Evolutionary conservation across 2,888 invertebrate species (phyloP).

Genomic region (Luperina nickerlii): DNA sequence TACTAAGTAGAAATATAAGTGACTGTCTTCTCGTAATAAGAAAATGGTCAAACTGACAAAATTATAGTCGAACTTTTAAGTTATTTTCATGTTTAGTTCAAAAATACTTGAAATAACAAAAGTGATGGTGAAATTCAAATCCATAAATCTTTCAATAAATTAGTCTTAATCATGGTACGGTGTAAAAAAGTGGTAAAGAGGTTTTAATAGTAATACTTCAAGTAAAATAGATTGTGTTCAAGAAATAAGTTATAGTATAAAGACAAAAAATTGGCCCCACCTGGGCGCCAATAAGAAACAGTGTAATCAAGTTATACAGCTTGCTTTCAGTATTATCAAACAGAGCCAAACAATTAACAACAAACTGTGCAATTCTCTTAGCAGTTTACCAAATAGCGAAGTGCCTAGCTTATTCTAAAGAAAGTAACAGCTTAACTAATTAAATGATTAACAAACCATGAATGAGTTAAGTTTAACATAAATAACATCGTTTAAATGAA

Average conservation of each 20-base stretch:
- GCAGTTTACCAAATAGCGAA: constrained; percentile 51
- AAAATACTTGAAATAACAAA: constrained; percentile 30
- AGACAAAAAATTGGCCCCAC: constrained; percentile 23
- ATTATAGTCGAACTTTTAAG: constrained; percentile 26
- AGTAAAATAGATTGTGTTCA: constrained; percentile 32
- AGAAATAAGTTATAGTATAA: constrained; percentile 33
- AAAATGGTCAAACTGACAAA: background rate
- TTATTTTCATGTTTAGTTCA: constrained; percentile 26
- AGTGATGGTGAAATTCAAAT: constrained; percentile 35
- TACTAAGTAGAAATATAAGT: background rate
- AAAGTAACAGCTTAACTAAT: constrained; percentile 43
- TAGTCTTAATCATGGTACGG: constrained; percentile 41
- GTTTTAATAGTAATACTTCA: constrained; percentile 23
- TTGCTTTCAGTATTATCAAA: constrained; percentile 42
- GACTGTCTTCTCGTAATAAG: background rate
- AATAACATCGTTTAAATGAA: constrained; percentile 61
- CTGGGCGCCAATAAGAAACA: constrained; percentile 31
- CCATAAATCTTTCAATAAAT: constrained; percentile 1
- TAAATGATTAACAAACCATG: constrained; percentile 56
- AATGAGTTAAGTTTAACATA: constrained; percentile 56
- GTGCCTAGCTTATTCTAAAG: constrained; percentile 58
- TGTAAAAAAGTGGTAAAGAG: constrained; percentile 35
- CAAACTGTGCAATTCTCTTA: constrained; percentile 48
- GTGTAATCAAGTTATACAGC: constrained; percentile 42
- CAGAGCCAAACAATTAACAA: constrained; percentile 50